Evolutionary conservation across 2,797 vertebrate genomes (phyloP).

Genomic region (Natrix natrix): DNA sequence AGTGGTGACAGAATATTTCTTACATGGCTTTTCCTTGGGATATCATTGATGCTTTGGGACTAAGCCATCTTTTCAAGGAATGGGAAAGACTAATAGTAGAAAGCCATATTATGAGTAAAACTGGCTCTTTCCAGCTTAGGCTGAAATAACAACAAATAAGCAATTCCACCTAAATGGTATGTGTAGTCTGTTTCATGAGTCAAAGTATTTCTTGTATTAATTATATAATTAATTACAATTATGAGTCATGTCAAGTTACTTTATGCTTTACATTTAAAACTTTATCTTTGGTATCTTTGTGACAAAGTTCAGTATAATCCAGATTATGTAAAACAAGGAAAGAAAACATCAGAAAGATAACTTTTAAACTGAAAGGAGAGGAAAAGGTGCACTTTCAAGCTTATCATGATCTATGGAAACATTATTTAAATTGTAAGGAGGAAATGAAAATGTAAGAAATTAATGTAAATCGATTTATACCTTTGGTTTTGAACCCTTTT

Average conservation of each 20-base stretch:
- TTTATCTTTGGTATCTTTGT: neutral
- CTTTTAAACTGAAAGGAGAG: slow-evolving; percentile 1
- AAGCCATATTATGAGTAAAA: neutral
- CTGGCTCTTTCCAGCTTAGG: neutral
- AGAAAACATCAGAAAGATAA: neutral
- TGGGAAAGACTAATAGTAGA: neutral
- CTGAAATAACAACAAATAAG: neutral
- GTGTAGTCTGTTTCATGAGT: neutral
- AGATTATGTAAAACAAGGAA: neutral
- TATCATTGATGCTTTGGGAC: neutral
- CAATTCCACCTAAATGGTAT: neutral
- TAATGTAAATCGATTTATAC: slow-evolving; percentile 32
- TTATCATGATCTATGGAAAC: slow-evolving; percentile 38
- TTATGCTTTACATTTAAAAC: neutral
- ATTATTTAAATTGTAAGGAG: slow-evolving; percentile 24
- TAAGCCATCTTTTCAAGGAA: neutral
- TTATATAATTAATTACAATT: neutral
- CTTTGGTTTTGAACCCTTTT: slow-evolving; percentile 50
- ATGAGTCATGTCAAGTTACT: neutral
- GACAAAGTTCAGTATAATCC: neutral
- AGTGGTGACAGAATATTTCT: neutral
- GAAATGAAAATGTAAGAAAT: slow-evolving; percentile 41
- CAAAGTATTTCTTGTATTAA: neutral
- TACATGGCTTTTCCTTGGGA: neutral
- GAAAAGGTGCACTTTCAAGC: slow-evolving; percentile 62